Conservation (phyloP, 2,797 vertebrate genomes). For the Benthosema pterotum region DNA sequence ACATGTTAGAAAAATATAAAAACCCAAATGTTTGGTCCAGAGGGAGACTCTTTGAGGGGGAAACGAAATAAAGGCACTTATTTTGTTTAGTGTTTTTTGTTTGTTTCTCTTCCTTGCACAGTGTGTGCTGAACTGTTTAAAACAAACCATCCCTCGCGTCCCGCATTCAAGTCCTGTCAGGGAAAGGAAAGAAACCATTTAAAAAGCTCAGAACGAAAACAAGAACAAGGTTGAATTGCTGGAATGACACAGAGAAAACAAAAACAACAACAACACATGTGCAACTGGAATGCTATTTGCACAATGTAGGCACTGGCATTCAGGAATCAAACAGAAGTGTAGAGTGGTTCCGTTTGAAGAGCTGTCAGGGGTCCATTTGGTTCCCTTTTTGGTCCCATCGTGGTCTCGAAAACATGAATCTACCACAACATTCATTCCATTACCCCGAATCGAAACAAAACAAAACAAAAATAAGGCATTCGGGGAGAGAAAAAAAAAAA, state of each 20-base stretch:
- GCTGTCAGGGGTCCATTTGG: too few relatives aligned
- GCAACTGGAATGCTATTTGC: constrained; percentile 6
- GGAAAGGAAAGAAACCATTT: background rate
- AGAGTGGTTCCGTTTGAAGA: too few relatives aligned
- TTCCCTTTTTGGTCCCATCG: too few relatives aligned
- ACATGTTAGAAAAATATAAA: background rate
- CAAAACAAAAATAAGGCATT: too few relatives aligned
- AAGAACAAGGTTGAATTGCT: background rate
- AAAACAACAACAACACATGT: too few relatives aligned
- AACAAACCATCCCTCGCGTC: constrained; percentile 12
- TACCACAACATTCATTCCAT: too few relatives aligned
- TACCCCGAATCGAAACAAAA: too few relatives aligned
- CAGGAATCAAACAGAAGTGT: too few relatives aligned
- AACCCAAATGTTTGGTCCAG: constrained; percentile 5
- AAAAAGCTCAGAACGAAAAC: constrained; percentile 8
- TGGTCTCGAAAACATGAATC: too few relatives aligned
- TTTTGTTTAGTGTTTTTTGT: background rate
- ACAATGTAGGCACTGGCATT: too few relatives aligned
- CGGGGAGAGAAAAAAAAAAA: too few relatives aligned
- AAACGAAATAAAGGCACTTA: constrained; percentile 70
- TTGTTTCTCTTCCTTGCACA: too few relatives aligned
- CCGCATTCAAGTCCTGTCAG: constrained; percentile 27
- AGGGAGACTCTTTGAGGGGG: constrained; percentile 5
- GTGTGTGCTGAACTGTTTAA: constrained; percentile 27
- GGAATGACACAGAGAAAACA: constrained; percentile 36